These are phyloP conservation scores for Bradypodion pumilum DNA, from an alignment of 2,797 vertebrate genomes.

Conservation along the genomic window DNA sequence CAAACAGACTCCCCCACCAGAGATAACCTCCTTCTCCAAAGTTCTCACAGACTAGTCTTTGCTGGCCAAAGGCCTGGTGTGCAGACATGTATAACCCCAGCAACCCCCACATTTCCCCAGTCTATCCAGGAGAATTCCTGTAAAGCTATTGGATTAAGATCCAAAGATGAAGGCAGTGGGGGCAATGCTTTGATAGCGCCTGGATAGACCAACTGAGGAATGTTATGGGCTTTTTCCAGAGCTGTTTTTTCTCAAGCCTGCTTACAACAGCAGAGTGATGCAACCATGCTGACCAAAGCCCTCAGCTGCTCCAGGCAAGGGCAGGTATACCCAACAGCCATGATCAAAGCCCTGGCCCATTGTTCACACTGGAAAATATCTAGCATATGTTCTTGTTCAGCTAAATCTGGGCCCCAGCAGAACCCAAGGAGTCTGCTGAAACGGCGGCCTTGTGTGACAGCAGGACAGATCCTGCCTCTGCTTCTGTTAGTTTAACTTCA, in stretches of 20 bases:
- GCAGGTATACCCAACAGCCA: neutral
- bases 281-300: conserved; percentile 50
- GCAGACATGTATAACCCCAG: neutral
- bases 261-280: conserved; percentile 57
- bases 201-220: conserved; percentile 54
- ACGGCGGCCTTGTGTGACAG: too few relatives aligned
- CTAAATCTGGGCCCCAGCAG: conserved; percentile 8
- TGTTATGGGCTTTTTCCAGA: conserved; percentile 70
- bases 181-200: conserved; percentile 65
- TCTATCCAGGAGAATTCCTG: conserved; percentile 24
- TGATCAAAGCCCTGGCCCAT: conserved; percentile 32
- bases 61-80: neutral
- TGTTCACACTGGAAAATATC: conserved; percentile 49
- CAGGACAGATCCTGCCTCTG: neutral
- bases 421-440: neutral
- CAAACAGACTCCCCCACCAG: neutral
- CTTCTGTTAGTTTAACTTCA: neutral
- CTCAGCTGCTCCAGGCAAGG: conserved; percentile 34
- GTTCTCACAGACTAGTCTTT: conserved; percentile 30
- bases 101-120: conserved; percentile 19
- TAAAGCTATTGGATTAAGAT: conserved; percentile 64
- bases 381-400: neutral
- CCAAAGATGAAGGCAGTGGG: conserved; percentile 63
- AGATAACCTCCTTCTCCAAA: neutral
- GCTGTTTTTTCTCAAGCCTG: conserved; percentile 72